These are phyloP conservation scores for Hemistola chrysoprasaria DNA, from an alignment of 2,888 invertebrate genomes.

Conservation along the genomic window DNA sequence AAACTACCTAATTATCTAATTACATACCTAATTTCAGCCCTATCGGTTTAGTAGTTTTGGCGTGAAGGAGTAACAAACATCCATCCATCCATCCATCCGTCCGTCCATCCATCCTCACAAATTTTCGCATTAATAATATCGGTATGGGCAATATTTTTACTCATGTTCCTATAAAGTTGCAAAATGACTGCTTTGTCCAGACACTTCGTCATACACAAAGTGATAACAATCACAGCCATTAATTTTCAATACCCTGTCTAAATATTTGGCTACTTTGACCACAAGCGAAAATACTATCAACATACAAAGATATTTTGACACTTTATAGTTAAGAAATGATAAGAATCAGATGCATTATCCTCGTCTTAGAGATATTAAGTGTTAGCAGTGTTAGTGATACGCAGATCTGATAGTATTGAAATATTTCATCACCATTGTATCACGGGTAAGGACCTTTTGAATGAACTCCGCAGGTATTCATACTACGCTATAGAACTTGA, in stretches of 20 bases:
- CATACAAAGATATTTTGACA: slow-evolving; percentile 32
- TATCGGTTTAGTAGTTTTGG: too few relatives aligned
- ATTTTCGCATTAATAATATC: too few relatives aligned
- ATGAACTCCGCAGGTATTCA: slow-evolving; percentile 41
- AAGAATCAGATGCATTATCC: slow-evolving; percentile 45
- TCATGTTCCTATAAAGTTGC: too few relatives aligned
- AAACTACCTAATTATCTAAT: too few relatives aligned
- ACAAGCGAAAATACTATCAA: slow-evolving; percentile 35
- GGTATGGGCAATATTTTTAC: too few relatives aligned
- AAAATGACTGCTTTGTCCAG: too few relatives aligned
- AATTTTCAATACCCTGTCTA: slow-evolving; percentile 21
- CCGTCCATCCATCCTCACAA: too few relatives aligned
- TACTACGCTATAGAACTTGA: slow-evolving; percentile 31
- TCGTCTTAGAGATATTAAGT: slow-evolving; percentile 33
- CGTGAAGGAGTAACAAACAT: too few relatives aligned
- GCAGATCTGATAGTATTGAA: slow-evolving; percentile 63
- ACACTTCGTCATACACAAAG: not conserved
- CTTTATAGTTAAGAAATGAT: slow-evolving; percentile 38
- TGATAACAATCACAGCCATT: slow-evolving; percentile 14
- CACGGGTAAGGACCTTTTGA: slow-evolving; percentile 41
- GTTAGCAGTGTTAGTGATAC: slow-evolving; percentile 43
- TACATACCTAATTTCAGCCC: too few relatives aligned
- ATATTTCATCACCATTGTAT: slow-evolving; percentile 58
- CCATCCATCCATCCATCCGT: too few relatives aligned
- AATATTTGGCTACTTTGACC: slow-evolving; percentile 61